Evolutionary conservation across 2,113 vertebrate species (phyloP), one percentile per base, ranked within the genome.

Genomic region (Lepus timidus): DNA sequence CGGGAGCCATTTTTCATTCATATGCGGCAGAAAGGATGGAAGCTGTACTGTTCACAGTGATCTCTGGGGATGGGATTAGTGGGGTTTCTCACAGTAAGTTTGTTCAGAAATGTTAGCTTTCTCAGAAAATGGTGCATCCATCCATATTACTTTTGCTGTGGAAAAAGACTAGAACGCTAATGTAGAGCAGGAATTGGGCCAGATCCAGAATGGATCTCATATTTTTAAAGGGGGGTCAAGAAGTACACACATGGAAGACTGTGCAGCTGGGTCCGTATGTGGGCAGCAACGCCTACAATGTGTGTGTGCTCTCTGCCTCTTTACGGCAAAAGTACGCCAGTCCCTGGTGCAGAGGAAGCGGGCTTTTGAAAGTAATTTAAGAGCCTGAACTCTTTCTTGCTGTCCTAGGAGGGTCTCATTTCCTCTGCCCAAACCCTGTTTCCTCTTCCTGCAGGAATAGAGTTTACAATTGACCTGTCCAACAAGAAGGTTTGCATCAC

Each of bases 401-500:
- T 44, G 16, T 79, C 64, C 64, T 25, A 27, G 80, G 52, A 85
- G 22, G 20, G n/a, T 89, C 92, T 87, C 76, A 22, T 62, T 49
- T 91, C 31, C 76, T 67, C 7, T 25, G 25, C 20, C n/a, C 36
- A 52, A 19, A 33, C 39, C 51, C 31, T 0, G 0, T 65, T 83
- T 96, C 91, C 95, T 79, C 51, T 76, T 90, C 90, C 90, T 4
- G 0, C 94, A 99, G 99, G 98, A 90, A 99, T 99, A 55, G 98
- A 98, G 95, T 99, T 99, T 98, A 98, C 99, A 67, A 99, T 99
- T 83, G 99, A 99, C 96, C 98, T 99, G 81, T 98, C 99, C 2
- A 99, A 99, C 97, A 99, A 99, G 96, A 99, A 99, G 97, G 99
- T 99, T 51, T 98, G 95, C 95, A 99, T 99, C 0, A 98, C 99